Evolutionary conservation across 92 coral and sea anemone genomes (phyloP), one percentile per base, ranked within the genome.

Genomic region (Diadumene lineata): DNA sequence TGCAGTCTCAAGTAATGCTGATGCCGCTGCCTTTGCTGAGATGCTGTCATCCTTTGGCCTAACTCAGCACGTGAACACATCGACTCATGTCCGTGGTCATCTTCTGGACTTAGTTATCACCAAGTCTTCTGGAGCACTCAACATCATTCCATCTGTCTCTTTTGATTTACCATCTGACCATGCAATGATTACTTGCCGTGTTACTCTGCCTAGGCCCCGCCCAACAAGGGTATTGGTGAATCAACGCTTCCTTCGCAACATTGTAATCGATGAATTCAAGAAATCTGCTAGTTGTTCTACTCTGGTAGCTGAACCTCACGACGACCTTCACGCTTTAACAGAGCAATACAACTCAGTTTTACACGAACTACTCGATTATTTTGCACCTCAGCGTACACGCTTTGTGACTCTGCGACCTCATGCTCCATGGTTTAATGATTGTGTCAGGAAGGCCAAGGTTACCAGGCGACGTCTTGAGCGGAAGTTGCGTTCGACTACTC

Each of bases 401-500:
- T 46, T 13, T 24, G 63, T 71, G 32, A 79, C 84, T 26, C 84
- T 79, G 13, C 77, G 84, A 50, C 84, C 84, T 13, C 72, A 79
- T 46, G 78, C 84, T 27, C 84, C 84, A 21, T 79, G 78, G 84
- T 71, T 38, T 60, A 31, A 56, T 57, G 84, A 79, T 33, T 44
- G 43, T 25, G 62, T 79, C 23, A 56, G 84, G 51, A 9, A 26
- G 32, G 67, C 53, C 25, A 75, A 75, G 27, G 11, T 29, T 3
- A 31, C 29, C 27, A 75, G 63, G n/a, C 80, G 60, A 13, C 60
- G 80, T 18, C 38, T 33, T 24, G 80, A 75, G 34, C 80, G 80
- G 11, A 51, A 60, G 29, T 75, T 43, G 69, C 26, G 33, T 10
- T 31, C 27, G 18, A 32, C 80, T 61, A 11, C 24, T 21, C 66